A percentile compares a stretch with the other conserved stretches of the same genome.
Conservation (phyloP, 2,797 vertebrate genomes). For the Squalus acanthias region DNA sequence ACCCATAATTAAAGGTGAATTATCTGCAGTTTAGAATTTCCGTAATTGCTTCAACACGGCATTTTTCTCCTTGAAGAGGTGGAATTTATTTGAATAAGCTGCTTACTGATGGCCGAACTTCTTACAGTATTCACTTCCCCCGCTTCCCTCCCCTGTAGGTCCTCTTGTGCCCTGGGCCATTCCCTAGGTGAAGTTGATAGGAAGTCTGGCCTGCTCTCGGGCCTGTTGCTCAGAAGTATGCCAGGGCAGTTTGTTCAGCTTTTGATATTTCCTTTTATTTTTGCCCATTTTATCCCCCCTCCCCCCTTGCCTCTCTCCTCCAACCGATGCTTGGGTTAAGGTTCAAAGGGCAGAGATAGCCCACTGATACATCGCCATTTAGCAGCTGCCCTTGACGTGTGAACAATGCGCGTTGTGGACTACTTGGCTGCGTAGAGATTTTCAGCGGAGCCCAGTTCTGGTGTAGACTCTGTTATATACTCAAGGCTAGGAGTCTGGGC, state of each 20-base stretch:
- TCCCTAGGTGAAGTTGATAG: not conserved
- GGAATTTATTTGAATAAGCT: conserved; percentile 11
- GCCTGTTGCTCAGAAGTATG: no score
- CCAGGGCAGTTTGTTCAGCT: not conserved
- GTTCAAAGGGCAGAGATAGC: not conserved
- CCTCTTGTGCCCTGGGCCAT: not conserved
- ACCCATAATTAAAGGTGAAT: conserved; percentile 32
- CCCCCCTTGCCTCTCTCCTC: not conserved
- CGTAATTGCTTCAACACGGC: conserved; percentile 14
- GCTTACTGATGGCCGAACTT: not conserved
- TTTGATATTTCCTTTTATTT: not conserved
- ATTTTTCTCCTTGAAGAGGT: not conserved
- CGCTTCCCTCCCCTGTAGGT: not conserved
- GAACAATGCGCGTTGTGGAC: not conserved
- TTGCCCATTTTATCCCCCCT: not conserved
- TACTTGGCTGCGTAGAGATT: not conserved
- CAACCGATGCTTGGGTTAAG: not conserved
- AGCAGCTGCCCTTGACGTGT: not conserved
- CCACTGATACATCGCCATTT: not conserved
- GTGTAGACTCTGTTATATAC: not conserved
- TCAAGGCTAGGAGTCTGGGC: not conserved
- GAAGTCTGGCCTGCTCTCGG: not conserved
- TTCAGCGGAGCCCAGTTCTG: not conserved
- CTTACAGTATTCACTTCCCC: not conserved
- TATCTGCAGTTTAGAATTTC: conserved; percentile 12